phyloP scores from a whole-genome alignment of 2,113 vertebrate species.

The Choloepus hoffmanni region DNA sequence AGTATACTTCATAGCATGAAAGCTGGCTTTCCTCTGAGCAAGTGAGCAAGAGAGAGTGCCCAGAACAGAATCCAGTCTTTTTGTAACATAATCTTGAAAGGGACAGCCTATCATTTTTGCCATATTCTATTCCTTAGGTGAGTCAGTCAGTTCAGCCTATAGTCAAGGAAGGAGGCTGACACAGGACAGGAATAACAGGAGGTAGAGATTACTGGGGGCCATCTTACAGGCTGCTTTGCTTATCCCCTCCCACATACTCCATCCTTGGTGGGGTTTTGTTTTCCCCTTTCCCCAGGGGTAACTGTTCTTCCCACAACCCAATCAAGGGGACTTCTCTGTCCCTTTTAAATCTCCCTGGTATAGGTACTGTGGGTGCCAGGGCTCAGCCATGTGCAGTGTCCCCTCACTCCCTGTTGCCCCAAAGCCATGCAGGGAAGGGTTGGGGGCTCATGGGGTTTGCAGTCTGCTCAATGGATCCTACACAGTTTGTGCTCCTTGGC shows the following conservation, averaged over 20 bases:
- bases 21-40: neutral
- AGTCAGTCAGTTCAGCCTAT: neutral
- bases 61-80: neutral
- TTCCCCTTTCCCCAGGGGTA: too few relatives aligned
- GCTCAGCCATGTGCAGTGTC: neutral
- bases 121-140: neutral
- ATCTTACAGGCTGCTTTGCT: neutral
- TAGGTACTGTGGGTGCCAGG: neutral
- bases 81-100: neutral
- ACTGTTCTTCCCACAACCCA: neutral
- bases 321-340: neutral
- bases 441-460: neutral
- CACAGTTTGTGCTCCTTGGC: neutral
- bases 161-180: neutral
- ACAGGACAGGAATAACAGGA: rapidly evolving
- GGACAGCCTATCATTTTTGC: neutral
- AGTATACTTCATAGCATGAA: neutral
- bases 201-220: neutral
- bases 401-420: neutral
- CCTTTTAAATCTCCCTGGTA: neutral
- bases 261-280: neutral
- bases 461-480: neutral
- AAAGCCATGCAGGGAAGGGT: too few relatives aligned
- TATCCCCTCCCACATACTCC: neutral
- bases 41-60: neutral